phyloP scores from a whole-genome alignment of 2,888 invertebrate species.

The Lottia scabra region DNA sequence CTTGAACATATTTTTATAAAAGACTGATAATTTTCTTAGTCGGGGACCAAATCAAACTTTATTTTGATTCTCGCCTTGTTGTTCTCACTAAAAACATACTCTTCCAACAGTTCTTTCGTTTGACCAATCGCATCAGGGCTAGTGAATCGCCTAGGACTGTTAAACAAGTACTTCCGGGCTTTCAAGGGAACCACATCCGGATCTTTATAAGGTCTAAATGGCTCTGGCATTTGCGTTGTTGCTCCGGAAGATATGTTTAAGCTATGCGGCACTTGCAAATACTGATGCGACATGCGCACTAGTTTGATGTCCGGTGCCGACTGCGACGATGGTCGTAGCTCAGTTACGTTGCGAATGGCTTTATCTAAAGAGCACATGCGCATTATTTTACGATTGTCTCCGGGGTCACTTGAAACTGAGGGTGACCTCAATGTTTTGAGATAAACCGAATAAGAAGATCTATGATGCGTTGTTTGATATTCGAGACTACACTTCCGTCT shows the following conservation, averaged over 20 bases:
- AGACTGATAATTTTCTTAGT: neutral
- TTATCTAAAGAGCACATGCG: neutral
- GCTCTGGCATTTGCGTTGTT: neutral
- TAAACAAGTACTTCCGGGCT: neutral
- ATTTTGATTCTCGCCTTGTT: conserved; percentile 25
- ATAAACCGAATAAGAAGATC: conserved; percentile 20
- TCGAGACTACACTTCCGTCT: neutral
- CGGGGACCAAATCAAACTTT: conserved; percentile 17
- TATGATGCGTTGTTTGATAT: neutral
- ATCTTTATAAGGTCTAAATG: neutral
- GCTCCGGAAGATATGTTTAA: neutral
- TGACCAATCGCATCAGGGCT: conserved; percentile 1
- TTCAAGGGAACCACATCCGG: neutral
- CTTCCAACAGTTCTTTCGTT: neutral
- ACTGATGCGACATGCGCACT: neutral
- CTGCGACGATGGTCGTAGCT: neutral
- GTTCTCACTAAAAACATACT: conserved; percentile 19
- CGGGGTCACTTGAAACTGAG: conserved; percentile 4
- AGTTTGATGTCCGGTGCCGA: neutral
- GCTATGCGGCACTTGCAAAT: neutral
- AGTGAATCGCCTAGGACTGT: neutral
- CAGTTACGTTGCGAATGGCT: neutral
- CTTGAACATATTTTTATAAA: no score
- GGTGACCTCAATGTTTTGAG: conserved; percentile 21
- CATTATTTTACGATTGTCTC: conserved; percentile 7